Evolutionary conservation across 1,140 invertebrate genomes (phyloP), one percentile per base, ranked within the genome.

Genomic region (Hyles euphorbiae): DNA sequence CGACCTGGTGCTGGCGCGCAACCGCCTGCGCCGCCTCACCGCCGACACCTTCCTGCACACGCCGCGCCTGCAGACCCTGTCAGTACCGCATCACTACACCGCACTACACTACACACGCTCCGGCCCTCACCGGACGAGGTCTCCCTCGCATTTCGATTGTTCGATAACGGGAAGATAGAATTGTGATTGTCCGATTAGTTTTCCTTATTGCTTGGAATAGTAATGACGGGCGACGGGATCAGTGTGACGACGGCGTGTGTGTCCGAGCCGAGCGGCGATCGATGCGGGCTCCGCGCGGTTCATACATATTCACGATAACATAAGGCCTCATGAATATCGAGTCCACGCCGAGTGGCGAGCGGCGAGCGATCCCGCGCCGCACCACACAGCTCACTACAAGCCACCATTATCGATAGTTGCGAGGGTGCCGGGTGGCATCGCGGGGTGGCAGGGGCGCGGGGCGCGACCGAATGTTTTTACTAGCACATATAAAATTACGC

Each of bases 1-100:
- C 64, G 97, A 98, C 90, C 89, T 99, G 40, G 91, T 97, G 50
- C 89, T 98, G 46, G 92, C 95, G 22, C 92, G 96, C 75, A 99
- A 99, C 89, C 90, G 92, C 50, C 93, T 98, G 66, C 90, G 91
- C 58, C 83, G 87, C 43, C 92, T 99, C 73, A 92, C 95, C 1
- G 88, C 91, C 47, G 94, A 96, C 74, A 93, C 96, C 45, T 98
- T 98, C 86, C 75, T 83, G 43, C 97, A 97, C 61, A 92, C 98
- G 56, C 78, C 89, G 3, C 93, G 91, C 58, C 91, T 99, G 8
- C 94, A 97, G 91, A 92, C 96, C 62, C 89, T 99, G 97, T 98
- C 91, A 95, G 96, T 94, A 32, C 5, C 43, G 1, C 50, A 22
- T 34, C 34, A 32, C 52, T 44, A 43, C 11, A 5, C 9, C 10